These are phyloP conservation scores for Erithacus rubecula DNA, from an alignment of 2,797 vertebrate species.

Conservation along the genomic window DNA sequence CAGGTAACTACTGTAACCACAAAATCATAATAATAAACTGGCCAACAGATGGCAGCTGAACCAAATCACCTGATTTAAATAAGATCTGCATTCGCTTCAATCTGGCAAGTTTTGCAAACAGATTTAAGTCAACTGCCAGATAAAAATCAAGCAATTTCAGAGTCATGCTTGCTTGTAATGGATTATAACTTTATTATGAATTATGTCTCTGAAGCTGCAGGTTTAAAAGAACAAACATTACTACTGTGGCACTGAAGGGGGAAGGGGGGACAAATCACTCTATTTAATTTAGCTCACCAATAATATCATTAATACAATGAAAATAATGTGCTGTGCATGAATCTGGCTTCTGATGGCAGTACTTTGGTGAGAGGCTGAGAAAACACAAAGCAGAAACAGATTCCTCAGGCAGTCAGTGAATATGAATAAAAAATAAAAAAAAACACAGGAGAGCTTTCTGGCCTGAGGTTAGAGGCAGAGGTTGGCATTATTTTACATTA, in stretches of 20 bases:
- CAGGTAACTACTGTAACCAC: conserved; percentile 72
- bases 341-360: conserved; percentile 53
- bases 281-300: conserved; percentile 65
- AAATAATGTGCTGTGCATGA: conserved; percentile 56
- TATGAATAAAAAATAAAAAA: conserved; percentile 43
- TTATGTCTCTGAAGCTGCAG: conserved; percentile 11
- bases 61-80: conserved; percentile 78
- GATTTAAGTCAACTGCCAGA: conserved; percentile 73
- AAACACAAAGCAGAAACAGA: conserved; percentile 66
- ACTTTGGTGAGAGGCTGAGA: conserved; percentile 55
- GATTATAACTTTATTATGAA: conserved; percentile 64
- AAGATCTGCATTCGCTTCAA: conserved; percentile 59
- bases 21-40: conserved; percentile 74
- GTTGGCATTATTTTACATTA: conserved; percentile 96
- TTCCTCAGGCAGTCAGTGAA: conserved; percentile 63
- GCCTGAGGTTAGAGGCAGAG: conserved; percentile 77
- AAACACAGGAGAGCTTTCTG: conserved; percentile 75
- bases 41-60: conserved; percentile 82
- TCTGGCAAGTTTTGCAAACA: conserved; percentile 64
- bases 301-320: conserved; percentile 61
- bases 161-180: conserved; percentile 62
- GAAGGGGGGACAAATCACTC: neutral
- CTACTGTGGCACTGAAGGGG: conserved; percentile 15
- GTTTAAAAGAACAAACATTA: conserved; percentile 63
- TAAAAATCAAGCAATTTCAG: conserved; percentile 70